Percentiles rank a stretch among this genome's conserved stretches.
Conservation (phyloP, 2,113 vertebrate genomes). For the Pseudopodoces humilis region DNA sequence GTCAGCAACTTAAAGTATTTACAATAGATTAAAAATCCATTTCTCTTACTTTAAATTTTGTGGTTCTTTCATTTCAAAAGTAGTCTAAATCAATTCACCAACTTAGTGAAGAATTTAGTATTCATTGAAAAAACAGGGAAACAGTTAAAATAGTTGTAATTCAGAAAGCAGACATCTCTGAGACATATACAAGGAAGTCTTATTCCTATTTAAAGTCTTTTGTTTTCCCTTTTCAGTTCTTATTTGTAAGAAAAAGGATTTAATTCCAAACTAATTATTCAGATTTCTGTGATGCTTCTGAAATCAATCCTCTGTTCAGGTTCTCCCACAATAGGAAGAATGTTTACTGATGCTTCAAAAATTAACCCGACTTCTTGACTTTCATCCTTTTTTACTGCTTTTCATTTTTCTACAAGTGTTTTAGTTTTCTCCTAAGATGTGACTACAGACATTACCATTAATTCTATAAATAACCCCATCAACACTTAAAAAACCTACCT, state of each 20-base stretch:
- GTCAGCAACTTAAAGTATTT: not conserved
- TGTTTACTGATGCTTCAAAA: not conserved
- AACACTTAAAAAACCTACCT: not conserved
- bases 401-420: not conserved
- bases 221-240: not conserved
- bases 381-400: not conserved
- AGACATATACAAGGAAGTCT: not conserved
- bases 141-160: not conserved
- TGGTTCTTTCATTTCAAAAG: not conserved
- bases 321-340: not conserved
- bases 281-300: not conserved
- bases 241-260: not conserved
- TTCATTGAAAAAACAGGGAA: not conserved
- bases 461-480: not conserved
- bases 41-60: not conserved
- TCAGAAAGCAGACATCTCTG: not conserved
- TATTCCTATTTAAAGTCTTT: not conserved
- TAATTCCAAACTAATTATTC: not conserved
- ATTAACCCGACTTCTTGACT: not conserved
- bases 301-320: not conserved
- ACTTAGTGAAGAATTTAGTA: not conserved
- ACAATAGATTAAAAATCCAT: not conserved
- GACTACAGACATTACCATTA: not conserved
- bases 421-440: not conserved
- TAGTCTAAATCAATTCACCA: not conserved